These are phyloP conservation scores for Phymatocera aterrima DNA, from an alignment of 2,888 invertebrate genomes.

Conservation along the genomic window DNA sequence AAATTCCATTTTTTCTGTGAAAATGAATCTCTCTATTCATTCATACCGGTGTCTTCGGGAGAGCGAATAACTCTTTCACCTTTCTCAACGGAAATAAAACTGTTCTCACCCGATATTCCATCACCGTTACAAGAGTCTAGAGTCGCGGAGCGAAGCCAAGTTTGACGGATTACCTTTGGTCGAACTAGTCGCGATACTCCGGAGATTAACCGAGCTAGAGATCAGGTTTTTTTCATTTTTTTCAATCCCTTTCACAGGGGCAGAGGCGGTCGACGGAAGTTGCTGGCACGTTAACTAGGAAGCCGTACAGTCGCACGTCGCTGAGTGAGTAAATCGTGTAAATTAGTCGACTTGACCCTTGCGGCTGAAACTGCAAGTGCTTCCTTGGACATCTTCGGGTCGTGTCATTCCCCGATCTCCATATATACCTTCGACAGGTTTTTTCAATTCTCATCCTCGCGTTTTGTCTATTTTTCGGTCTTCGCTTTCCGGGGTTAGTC, in stretches of 20 bases:
- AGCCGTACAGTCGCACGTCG: background rate
- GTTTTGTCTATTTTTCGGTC: background rate
- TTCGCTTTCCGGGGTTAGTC: background rate
- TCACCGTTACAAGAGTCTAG: background rate
- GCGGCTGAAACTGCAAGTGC: background rate
- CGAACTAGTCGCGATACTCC: constrained; percentile 13
- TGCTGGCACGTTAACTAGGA: background rate
- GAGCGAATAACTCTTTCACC: background rate
- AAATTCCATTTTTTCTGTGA: too few species aligned
- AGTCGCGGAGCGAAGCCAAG: constrained; percentile 14
- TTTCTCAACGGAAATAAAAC: background rate
- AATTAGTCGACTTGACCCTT: constrained; percentile 38
- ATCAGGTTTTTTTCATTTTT: background rate
- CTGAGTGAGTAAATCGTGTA: constrained; percentile 9
- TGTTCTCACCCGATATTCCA: background rate
- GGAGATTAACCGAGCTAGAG: constrained; percentile 5
- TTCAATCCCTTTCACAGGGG: background rate
- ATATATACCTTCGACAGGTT: background rate
- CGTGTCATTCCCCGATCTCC: background rate
- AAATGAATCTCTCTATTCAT: too few species aligned
- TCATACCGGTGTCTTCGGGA: too few species aligned
- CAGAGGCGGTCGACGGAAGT: background rate
- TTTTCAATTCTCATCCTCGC: background rate
- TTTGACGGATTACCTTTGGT: background rate
- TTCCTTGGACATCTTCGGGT: background rate